Conservation (phyloP, 92 coral and sea anemone species). For the Zoanthus sansibaricus region DNA sequence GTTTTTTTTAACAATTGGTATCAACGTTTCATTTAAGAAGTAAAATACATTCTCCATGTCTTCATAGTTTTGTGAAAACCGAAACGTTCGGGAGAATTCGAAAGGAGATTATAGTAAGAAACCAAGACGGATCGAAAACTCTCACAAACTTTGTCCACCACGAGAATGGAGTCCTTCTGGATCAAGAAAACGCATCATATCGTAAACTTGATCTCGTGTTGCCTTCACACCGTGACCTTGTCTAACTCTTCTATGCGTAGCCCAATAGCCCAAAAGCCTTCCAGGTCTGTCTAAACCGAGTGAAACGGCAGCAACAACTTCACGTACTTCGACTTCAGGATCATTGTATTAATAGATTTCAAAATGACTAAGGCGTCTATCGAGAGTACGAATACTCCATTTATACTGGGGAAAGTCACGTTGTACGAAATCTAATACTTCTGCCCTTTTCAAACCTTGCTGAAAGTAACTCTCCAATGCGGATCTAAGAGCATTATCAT, state of each 20-base stretch:
- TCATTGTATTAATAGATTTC: conserved; percentile 34
- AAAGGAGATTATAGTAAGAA: too few relatives aligned
- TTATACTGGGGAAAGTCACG: conserved; percentile 46
- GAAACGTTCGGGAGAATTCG: too few relatives aligned
- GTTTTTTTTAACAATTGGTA: too few relatives aligned
- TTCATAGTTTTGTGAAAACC: too few relatives aligned
- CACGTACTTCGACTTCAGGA: conserved; percentile 31
- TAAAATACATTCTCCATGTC: too few relatives aligned
- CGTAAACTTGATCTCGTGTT: conserved; percentile 40
- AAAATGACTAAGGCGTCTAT: conserved; percentile 50
- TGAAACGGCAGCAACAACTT: conserved; percentile 28
- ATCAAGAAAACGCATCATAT: neutral
- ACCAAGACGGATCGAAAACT: too few relatives aligned
- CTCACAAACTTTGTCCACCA: neutral
- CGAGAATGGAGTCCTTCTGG: neutral
- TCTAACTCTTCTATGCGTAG: conserved; percentile 46
- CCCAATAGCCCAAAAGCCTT: conserved; percentile 18
- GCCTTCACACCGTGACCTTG: conserved; percentile 43
- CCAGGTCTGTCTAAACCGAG: conserved; percentile 31
- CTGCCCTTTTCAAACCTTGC: conserved; percentile 39
- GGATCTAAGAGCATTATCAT: neutral
- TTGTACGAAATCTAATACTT: conserved; percentile 51
- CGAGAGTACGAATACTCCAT: conserved; percentile 51
- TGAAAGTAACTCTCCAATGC: too few relatives aligned
- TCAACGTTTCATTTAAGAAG: too few relatives aligned